These are phyloP conservation scores for Thaleichthys pacificus DNA, from an alignment of 2,797 vertebrate genomes.

Conservation along the genomic window DNA sequence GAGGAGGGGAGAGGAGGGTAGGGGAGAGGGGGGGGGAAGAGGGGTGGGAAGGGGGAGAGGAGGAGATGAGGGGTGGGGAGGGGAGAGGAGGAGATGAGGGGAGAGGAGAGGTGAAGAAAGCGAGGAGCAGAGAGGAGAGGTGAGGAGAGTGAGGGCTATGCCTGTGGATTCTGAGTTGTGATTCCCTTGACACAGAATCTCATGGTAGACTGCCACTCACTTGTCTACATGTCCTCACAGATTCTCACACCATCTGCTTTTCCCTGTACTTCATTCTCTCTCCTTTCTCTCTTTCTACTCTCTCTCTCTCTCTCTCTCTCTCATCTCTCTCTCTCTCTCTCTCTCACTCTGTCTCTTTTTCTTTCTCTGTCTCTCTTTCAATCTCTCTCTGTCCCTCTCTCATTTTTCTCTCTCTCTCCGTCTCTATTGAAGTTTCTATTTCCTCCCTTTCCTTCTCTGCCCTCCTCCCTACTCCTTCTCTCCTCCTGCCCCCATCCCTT, in stretches of 20 bases:
- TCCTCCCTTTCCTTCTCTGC: conserved; percentile 15
- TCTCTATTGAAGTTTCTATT: conserved; percentile 40
- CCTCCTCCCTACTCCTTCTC: conserved; percentile 4
- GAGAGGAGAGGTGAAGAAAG: too few species aligned
- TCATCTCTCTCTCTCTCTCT: conserved; percentile 16
- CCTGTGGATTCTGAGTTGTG: neutral
- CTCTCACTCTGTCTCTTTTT: conserved; percentile 21
- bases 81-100: too few species aligned
- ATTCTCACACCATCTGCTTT: neutral
- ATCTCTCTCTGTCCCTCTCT: conserved; percentile 8
- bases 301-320: conserved; percentile 21
- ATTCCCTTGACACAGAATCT: neutral
- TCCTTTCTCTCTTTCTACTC: conserved; percentile 30
- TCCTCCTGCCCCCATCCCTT: conserved; percentile 18
- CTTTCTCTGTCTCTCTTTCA: conserved; percentile 24
- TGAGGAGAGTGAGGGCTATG: too few species aligned
- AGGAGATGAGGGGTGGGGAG: too few species aligned
- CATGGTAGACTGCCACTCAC: neutral
- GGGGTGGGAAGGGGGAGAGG: too few species aligned
- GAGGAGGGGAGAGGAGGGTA: too few species aligned
- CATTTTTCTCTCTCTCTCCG: conserved; percentile 25
- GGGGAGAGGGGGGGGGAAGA: too few species aligned
- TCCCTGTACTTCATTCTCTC: conserved; percentile 24
- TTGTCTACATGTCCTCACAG: neutral
- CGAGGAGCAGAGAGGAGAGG: too few species aligned